Conservation (phyloP, 2,888 invertebrate species). For the Xanthorhoe spadicearia region DNA sequence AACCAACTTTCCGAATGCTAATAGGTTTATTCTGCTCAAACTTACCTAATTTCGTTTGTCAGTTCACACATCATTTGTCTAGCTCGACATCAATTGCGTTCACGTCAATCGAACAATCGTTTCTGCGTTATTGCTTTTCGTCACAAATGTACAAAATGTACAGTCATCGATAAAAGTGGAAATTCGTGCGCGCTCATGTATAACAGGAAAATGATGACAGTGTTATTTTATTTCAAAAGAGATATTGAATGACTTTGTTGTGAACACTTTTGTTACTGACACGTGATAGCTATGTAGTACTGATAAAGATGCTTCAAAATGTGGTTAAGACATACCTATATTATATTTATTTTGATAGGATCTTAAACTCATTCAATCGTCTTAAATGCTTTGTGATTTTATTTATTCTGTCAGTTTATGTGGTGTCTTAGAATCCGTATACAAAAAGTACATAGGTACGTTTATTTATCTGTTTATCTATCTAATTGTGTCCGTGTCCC, state of each 20-base stretch:
- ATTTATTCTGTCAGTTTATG: too few relatives aligned
- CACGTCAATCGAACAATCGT: slow-evolving; percentile 28
- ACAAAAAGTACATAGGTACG: too few relatives aligned
- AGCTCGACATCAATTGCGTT: slow-evolving; percentile 22
- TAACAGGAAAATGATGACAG: background rate
- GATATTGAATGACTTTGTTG: background rate
- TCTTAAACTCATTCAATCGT: too few relatives aligned
- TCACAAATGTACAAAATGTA: slow-evolving; percentile 28
- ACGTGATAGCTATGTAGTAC: too few relatives aligned
- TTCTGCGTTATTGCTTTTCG: slow-evolving; percentile 32
- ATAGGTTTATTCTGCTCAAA: slow-evolving; percentile 10
- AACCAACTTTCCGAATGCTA: background rate
- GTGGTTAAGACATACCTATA: too few relatives aligned
- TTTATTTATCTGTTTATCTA: too few relatives aligned
- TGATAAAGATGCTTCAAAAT: too few relatives aligned
- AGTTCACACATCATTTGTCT: slow-evolving; percentile 28
- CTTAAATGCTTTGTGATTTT: too few relatives aligned
- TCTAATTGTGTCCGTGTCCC: too few relatives aligned
- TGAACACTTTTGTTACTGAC: too few relatives aligned
- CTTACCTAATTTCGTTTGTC: slow-evolving; percentile 22
- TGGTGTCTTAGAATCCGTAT: too few relatives aligned
- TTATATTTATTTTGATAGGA: too few relatives aligned
- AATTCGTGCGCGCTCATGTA: slow-evolving; percentile 3
- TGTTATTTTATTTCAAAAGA: background rate
- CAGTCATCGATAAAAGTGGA: slow-evolving; percentile 18